Base-by-base conservation (phyloP, 2,113 vertebrate species). In the Casuarius casuarius region DNA sequence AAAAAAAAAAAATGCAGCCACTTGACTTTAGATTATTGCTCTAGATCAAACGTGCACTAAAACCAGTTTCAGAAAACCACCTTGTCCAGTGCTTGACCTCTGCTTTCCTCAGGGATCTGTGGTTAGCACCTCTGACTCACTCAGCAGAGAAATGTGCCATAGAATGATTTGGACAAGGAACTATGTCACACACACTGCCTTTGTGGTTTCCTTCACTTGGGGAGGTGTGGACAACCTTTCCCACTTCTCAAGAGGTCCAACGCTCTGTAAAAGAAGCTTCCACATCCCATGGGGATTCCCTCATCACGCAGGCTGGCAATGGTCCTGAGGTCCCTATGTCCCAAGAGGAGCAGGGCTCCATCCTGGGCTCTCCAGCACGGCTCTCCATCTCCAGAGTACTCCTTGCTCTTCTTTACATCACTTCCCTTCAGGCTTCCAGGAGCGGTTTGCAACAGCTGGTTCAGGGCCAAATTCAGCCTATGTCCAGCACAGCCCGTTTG, bases 81-180 rank as follows among this genome's bases (percentile, higher is more conserved):
- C 56, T 94, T 92, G 18, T 67, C 48, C 70, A 54, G 31, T 87
- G 44, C 51, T 95, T 92, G 82, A 65, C 65, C 78, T 84, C 58
- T 81, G 33, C 74, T 92, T 91, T 92, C 62, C 80, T 70, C 7
- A 40, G 83, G 72, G 72, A 61, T 40, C 67, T 68, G 65, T 94
- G 87, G 54, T 95, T 92, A 87, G 78, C 42, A 66, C 78, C 75
- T 95, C 52, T 94, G 91, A 74, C 75, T 92, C 56, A 35, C 58
- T 48, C 20, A 49, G 44, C 38, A 16, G 52, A 93, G 84, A 89
- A 94, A 72, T 56, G 22, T 35, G 59, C 58, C 2, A 2, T 46
- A 59, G 78, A 70, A 73, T 49, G 2, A 42, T 87, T 51, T 82
- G 29, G 51, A 40, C 89, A 95, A 92, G 22, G 44, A 19, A 56